Evolutionary conservation across 2,113 vertebrate species (phyloP).

Genomic region (Corynorhinus townsendii): DNA sequence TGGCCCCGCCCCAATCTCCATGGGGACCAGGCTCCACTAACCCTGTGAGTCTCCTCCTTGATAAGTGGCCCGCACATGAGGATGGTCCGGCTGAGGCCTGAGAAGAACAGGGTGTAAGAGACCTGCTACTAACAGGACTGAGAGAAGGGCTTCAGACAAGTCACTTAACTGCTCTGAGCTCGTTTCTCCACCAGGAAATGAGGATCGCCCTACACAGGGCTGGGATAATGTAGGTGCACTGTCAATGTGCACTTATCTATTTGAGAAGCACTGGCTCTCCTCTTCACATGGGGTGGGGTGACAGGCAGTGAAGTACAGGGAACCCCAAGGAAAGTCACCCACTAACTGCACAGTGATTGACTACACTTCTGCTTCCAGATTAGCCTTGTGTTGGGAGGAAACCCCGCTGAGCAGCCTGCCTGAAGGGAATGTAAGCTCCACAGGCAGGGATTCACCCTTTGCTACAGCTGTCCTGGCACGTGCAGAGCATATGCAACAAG

Average conservation of each 20-base stretch:
- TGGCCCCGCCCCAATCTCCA: not conserved
- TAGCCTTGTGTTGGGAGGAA: not conserved
- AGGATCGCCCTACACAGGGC: not conserved
- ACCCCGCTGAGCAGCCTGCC: not conserved
- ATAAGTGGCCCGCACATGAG: slow-evolving; percentile 88
- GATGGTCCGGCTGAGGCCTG: slow-evolving; percentile 85
- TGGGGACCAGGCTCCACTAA: slow-evolving; percentile 51
- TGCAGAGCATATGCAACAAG: not conserved
- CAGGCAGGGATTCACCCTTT: not conserved
- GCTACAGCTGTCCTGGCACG: not conserved
- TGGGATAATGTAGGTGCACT: not conserved
- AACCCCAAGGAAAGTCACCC: not conserved
- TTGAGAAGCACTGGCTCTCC: not conserved
- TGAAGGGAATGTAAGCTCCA: not conserved
- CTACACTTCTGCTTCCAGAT: not conserved
- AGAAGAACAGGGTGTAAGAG: not conserved
- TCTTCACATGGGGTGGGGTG: not conserved
- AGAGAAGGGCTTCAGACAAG: not conserved
- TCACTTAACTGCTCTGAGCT: not conserved
- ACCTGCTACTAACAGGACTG: fast-evolving
- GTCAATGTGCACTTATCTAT: too few species aligned
- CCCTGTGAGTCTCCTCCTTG: slow-evolving; percentile 90
- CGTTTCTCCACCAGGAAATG: not conserved
- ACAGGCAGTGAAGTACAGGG: not conserved
- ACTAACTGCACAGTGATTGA: not conserved